Percentiles rank a stretch among this genome's conserved stretches.
phyloP scores from a whole-genome alignment of 2,113 vertebrate species.

The Aptenodytes forsteri region DNA sequence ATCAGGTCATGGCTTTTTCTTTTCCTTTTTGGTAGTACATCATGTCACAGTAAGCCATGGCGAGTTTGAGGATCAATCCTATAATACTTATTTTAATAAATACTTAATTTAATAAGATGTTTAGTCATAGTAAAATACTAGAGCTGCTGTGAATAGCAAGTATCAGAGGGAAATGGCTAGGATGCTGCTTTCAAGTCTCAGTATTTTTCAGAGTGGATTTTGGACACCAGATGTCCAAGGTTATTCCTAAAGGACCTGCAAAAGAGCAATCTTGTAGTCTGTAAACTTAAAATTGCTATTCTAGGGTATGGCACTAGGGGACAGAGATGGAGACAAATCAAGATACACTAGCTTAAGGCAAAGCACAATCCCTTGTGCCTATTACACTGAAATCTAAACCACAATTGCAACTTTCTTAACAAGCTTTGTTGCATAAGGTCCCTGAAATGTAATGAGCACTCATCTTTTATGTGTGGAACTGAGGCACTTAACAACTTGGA shows the following conservation, averaged over 20 bases:
- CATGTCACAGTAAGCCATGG: rapidly evolving
- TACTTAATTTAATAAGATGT: neutral
- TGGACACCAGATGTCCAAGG: neutral
- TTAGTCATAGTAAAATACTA: neutral
- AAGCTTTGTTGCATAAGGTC: neutral
- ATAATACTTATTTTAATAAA: neutral
- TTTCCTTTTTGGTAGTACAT: neutral
- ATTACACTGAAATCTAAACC: neutral
- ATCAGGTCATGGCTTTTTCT: neutral
- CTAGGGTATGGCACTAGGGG: neutral
- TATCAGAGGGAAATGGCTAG: neutral
- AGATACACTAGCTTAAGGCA: neutral
- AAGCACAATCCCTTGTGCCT: neutral
- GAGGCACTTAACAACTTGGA: neutral
- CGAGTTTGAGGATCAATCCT: neutral
- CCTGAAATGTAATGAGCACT: neutral
- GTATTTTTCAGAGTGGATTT: neutral
- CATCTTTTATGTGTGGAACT: neutral
- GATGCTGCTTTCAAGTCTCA: neutral
- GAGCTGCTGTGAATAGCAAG: neutral
- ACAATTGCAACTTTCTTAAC: neutral
- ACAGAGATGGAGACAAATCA: neutral
- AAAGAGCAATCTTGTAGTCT: neutral
- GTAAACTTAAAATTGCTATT: neutral
- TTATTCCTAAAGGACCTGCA: neutral